phyloP scores from a whole-genome alignment of 2,888 invertebrate genomes.

The Dioctria linearis region DNA sequence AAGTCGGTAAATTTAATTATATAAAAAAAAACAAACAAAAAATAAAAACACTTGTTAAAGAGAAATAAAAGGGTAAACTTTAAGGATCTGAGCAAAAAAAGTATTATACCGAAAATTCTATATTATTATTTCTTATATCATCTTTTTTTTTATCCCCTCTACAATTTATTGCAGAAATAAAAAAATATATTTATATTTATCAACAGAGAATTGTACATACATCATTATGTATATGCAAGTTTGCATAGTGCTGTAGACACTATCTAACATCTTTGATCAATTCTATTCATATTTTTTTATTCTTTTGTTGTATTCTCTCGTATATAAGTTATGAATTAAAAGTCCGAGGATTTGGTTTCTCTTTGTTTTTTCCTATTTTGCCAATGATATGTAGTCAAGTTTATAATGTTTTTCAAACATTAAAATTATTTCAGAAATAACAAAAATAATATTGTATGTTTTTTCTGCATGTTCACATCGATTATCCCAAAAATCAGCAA shows the following conservation, averaged over 20 bases:
- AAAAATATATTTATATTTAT: too few relatives aligned
- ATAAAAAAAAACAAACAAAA: constrained; percentile 10
- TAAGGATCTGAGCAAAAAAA: constrained; percentile 15
- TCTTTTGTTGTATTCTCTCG: neutral
- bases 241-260: neutral
- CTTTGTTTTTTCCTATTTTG: constrained; percentile 50
- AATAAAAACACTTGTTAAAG: constrained; percentile 32
- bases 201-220: too few relatives aligned
- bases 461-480: too few relatives aligned
- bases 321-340: neutral
- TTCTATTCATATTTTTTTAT: neutral
- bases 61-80: constrained; percentile 21
- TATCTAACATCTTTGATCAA: neutral
- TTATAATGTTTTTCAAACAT: constrained; percentile 46
- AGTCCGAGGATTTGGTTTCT: constrained; percentile 47
- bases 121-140: neutral
- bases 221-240: neutral
- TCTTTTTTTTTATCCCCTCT: neutral
- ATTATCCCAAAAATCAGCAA: too few relatives aligned
- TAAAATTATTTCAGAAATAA: constrained; percentile 33
- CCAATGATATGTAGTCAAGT: constrained; percentile 52
- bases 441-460: neutral
- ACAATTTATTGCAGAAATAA: too few relatives aligned
- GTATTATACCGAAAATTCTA: constrained; percentile 22
- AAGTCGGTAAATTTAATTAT: constrained; percentile 46